A percentile compares a stretch with the other conserved stretches of the same genome.
These are phyloP conservation scores for Branchinecta lindahli DNA, from an alignment of 1,140 invertebrate genomes.

Conservation along the genomic window DNA sequence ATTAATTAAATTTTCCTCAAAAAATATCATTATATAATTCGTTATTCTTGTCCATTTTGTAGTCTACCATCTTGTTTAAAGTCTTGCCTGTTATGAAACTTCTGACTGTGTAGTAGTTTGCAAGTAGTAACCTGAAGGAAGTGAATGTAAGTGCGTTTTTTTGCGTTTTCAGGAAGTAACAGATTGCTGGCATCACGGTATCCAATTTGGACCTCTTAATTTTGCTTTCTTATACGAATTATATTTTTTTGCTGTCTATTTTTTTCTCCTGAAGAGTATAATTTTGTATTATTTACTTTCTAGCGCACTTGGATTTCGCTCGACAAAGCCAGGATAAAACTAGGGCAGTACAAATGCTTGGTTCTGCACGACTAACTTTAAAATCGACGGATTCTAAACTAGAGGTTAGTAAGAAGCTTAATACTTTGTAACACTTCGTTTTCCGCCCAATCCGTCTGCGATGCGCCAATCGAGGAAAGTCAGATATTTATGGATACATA, in stretches of 20 bases:
- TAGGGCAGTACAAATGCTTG: not conserved
- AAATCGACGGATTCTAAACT: constrained; percentile 7
- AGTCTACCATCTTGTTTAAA: no score
- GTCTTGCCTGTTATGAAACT: not conserved
- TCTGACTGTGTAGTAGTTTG: not conserved
- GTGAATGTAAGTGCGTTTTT: not conserved
- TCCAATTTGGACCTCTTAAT: not conserved
- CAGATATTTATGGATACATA: no score
- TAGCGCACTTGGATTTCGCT: not conserved
- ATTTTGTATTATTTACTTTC: not conserved
- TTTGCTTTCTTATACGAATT: not conserved
- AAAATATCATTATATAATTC: no score
- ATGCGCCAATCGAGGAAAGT: no score
- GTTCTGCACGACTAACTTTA: not conserved
- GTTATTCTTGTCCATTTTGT: no score
- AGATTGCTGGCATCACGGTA: not conserved
- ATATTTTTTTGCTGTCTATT: not conserved
- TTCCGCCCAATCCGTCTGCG: no score
- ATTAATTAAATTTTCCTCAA: no score
- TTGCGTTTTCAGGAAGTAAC: not conserved
- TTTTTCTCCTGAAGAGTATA: not conserved
- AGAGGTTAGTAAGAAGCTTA: not conserved
- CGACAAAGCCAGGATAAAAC: not conserved
- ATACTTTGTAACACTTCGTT: no score
- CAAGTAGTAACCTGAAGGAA: not conserved